These are phyloP conservation scores for Lysandra bellargus DNA, from an alignment of 2,888 invertebrate species.

Conservation along the genomic window DNA sequence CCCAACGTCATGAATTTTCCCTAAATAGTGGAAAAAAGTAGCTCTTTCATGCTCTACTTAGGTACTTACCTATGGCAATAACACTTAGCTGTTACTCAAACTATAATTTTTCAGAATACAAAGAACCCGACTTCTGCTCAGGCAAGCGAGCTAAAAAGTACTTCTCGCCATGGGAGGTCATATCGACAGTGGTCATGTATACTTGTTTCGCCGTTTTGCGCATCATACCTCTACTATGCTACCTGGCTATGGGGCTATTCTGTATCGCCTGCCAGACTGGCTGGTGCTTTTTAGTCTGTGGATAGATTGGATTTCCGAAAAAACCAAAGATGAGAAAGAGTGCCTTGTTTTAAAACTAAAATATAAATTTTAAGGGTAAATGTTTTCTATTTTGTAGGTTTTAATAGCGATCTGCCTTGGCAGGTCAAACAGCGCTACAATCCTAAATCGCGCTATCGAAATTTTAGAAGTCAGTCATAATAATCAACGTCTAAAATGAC, in stretches of 20 bases:
- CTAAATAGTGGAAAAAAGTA: no score
- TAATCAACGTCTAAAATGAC: no score
- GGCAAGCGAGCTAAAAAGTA: constrained; percentile 44
- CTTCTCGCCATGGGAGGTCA: constrained; percentile 42
- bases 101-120: constrained; percentile 46
- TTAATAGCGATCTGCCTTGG: no score
- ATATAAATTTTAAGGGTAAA: background rate
- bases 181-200: constrained; percentile 35
- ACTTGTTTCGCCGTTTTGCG: constrained; percentile 38
- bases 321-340: background rate
- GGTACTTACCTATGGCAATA: no score
- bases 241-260: constrained; percentile 44
- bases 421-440: no score
- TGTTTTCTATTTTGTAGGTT: no score
- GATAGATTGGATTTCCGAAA: background rate
- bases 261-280: constrained; percentile 45
- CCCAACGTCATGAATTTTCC: no score
- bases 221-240: constrained; percentile 45
- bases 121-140: constrained; percentile 45
- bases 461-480: no score
- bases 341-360: background rate
- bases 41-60: no score
- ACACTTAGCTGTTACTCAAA: no score
- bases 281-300: constrained; percentile 50
- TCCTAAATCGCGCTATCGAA: no score